Base-by-base conservation (phyloP, 2,113 vertebrate genomes). In the Chaetodon auriga region DNA sequence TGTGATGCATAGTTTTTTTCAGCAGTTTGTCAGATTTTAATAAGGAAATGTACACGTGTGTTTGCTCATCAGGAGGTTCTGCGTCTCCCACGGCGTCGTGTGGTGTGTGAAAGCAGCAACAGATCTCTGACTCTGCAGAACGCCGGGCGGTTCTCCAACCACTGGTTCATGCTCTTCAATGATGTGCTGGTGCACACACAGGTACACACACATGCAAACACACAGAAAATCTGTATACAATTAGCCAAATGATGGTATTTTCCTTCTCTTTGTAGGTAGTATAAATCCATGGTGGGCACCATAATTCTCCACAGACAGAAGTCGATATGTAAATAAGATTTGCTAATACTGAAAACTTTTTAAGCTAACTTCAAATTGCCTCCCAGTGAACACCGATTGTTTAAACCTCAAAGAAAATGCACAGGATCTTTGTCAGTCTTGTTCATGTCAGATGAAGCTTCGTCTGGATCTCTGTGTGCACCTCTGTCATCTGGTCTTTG, bases 131-230 rank as follows among this genome's bases (percentile, higher is more conserved):
- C 96, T 2, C 93, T 99, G 43, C 98, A 98, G 92, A 97, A 99
- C 0, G 97, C 98, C 0, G 97, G 97, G 9, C 95, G 98, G 21
- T 99, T 99, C 92, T 99, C 98, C 57, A 97, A 96, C 48, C 98
- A 99, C 83, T 97, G 97, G 96, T 99, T 99, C 91, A 98, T 99
- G 66, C 96, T 99, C 71, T 99, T 99, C 86, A 99, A 97, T 0
- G 98, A 99, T 41, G 95, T 96, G n/a, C 93, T 99, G 76, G 97
- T 99, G 36, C 98, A 99, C 69, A 97, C 97, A 78, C 98, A 99
- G 98, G 98, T 99, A 88, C 19, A 54, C 61, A 75, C 62, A 80
- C 11, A 58, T 48, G 35, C 3, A 54, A n/a, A 66, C 9, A 58
- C 43, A 43, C n/a, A 51, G 0, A 57, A 18, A 48, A 41, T 48